These are phyloP conservation scores for Oreochromis mossambicus DNA, from an alignment of 2,797 vertebrate species.

Conservation along the genomic window DNA sequence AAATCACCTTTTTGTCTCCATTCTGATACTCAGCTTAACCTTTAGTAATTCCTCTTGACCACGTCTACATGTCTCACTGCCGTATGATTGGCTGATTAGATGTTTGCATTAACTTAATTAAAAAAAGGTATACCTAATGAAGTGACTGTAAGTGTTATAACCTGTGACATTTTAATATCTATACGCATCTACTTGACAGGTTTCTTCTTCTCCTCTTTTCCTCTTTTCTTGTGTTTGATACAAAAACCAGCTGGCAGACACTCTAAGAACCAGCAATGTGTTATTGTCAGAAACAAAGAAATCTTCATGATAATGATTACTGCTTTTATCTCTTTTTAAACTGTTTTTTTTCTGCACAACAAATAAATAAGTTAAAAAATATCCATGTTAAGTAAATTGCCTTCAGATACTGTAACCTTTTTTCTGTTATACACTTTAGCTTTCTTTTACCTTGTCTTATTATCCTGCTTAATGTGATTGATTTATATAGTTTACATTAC, in stretches of 20 bases:
- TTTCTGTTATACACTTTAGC: background rate
- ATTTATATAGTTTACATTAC: background rate
- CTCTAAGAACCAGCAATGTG: background rate
- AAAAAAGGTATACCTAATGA: background rate
- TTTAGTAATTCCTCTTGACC: background rate
- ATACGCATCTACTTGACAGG: background rate
- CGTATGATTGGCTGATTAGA: background rate
- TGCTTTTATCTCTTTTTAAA: background rate
- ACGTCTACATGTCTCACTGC: background rate
- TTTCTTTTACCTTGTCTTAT: background rate
- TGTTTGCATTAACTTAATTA: background rate
- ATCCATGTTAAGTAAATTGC: background rate
- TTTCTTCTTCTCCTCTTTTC: background rate
- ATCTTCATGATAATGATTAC: background rate
- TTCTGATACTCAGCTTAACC: background rate
- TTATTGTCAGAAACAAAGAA: background rate
- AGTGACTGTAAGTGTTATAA: background rate
- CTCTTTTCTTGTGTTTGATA: background rate
- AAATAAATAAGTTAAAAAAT: background rate
- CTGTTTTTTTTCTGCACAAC: background rate
- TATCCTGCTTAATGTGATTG: background rate
- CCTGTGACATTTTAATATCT: background rate
- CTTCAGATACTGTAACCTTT: background rate
- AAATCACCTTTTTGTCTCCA: background rate
- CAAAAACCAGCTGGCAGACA: background rate